These are phyloP conservation scores for Papilio polyxenes DNA, from an alignment of 1,140 invertebrate genomes.

Conservation along the genomic window DNA sequence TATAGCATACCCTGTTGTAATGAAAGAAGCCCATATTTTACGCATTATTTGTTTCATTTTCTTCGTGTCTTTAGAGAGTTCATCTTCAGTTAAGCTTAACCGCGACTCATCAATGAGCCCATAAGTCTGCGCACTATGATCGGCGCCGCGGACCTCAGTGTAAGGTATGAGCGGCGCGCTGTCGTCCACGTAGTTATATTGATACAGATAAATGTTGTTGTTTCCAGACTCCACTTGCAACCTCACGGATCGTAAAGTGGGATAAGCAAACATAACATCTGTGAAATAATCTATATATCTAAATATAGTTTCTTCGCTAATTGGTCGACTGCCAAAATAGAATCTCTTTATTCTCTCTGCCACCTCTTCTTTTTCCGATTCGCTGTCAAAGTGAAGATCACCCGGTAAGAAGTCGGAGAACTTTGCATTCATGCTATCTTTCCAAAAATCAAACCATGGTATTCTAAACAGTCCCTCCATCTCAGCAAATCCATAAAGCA, in stretches of 20 bases:
- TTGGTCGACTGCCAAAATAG: conserved; percentile 50
- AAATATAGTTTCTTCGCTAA: conserved; percentile 50
- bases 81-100: conserved; percentile 24
- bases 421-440: conserved; percentile 60
- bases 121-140: conserved; percentile 44
- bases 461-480: conserved; percentile 60
- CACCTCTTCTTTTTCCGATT: conserved; percentile 47
- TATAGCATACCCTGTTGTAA: conserved; percentile 48
- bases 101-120: conserved; percentile 46
- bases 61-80: background rate
- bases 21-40: conserved; percentile 47
- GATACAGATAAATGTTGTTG: conserved; percentile 59
- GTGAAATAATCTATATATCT: conserved; percentile 58
- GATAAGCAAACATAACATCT: conserved; percentile 57
- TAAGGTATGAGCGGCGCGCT: conserved; percentile 46
- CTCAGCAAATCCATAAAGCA: conserved; percentile 60
- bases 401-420: conserved; percentile 61
- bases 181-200: conserved; percentile 54
- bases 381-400: conserved; percentile 57
- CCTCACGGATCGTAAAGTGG: conserved; percentile 50
- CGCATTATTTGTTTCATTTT: conserved; percentile 41
- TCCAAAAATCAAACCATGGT: conserved; percentile 52
- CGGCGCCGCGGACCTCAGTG: conserved; percentile 49
- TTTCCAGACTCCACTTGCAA: conserved; percentile 51
- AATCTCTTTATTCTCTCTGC: conserved; percentile 50